Percentiles rank a stretch among this genome's conserved stretches.
These are phyloP conservation scores for Laupala kohalensis DNA, from an alignment of 1,140 invertebrate genomes.

Conservation along the genomic window DNA sequence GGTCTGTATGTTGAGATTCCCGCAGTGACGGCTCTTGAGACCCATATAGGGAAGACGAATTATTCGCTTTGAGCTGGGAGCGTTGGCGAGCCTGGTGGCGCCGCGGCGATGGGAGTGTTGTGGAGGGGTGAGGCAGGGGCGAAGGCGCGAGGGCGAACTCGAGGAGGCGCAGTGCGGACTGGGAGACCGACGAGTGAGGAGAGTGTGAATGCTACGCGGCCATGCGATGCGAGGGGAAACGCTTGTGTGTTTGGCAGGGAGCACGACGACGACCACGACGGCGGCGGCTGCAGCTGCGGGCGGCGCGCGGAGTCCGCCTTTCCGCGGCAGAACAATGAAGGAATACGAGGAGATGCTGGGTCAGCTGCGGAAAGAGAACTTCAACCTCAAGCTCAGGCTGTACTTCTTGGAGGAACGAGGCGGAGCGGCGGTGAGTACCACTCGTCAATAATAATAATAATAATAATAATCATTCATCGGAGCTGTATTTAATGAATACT, in stretches of 20 bases:
- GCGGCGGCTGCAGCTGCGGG: not conserved
- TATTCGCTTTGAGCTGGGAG: too few relatives aligned
- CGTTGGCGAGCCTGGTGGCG: too few relatives aligned
- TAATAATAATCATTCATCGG: too few relatives aligned
- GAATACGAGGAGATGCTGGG: conserved; percentile 80
- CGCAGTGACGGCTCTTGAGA: too few relatives aligned
- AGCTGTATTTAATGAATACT: too few relatives aligned
- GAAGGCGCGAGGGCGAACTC: not conserved
- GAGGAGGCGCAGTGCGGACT: not conserved
- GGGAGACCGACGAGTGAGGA: too few relatives aligned
- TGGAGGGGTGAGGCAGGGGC: not conserved
- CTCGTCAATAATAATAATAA: too few relatives aligned
- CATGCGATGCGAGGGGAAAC: too few relatives aligned
- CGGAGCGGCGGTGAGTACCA: conserved; percentile 25
- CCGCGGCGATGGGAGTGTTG: not conserved
- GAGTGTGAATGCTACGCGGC: not conserved
- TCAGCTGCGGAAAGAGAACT: conserved; percentile 76
- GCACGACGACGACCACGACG: too few relatives aligned
- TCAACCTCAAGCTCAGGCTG: conserved; percentile 77
- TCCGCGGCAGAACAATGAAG: conserved; percentile 60
- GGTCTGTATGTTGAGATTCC: too few relatives aligned
- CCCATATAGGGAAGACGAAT: too few relatives aligned
- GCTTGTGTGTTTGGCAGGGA: not conserved
- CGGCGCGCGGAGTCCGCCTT: conserved; percentile 27
- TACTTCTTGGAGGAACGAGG: conserved; percentile 82